phyloP scores from a whole-genome alignment of 2,888 invertebrate species.

The Unio delphinus region DNA sequence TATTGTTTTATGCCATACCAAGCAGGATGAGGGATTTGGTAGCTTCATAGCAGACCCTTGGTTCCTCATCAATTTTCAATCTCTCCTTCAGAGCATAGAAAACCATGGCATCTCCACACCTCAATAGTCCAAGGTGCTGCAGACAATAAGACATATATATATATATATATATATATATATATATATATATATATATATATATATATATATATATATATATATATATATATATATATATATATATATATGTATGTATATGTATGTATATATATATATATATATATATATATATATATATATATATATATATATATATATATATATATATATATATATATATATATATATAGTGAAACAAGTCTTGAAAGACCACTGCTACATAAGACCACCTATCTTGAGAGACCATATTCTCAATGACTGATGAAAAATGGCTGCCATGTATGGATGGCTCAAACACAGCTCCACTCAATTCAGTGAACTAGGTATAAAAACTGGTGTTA shows the following conservation, averaged over 20 bases:
- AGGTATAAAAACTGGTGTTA: no score
- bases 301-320: not conserved
- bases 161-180: not conserved
- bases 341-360: no score
- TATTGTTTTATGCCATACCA: slow-evolving; percentile 43
- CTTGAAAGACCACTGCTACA: no score
- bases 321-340: not conserved
- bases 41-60: slow-evolving; percentile 66
- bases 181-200: no score
- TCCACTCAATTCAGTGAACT: no score
- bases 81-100: slow-evolving; percentile 63
- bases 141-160: slow-evolving; percentile 4
- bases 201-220: not conserved
- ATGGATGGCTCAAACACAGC: no score
- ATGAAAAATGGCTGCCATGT: no score
- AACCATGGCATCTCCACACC: slow-evolving; percentile 67
- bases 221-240: not conserved
- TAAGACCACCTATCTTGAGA: no score
- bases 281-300: not conserved
- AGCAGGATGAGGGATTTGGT: slow-evolving; percentile 65
- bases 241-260: no score
- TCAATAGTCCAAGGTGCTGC: slow-evolving; percentile 61
- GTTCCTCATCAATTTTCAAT: slow-evolving; percentile 54
- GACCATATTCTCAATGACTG: no score
- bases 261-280: not conserved